A percentile compares a stretch with the other conserved stretches of the same genome.
Conservation (phyloP, 2,888 invertebrate genomes). For the Rotaria socialis region DNA sequence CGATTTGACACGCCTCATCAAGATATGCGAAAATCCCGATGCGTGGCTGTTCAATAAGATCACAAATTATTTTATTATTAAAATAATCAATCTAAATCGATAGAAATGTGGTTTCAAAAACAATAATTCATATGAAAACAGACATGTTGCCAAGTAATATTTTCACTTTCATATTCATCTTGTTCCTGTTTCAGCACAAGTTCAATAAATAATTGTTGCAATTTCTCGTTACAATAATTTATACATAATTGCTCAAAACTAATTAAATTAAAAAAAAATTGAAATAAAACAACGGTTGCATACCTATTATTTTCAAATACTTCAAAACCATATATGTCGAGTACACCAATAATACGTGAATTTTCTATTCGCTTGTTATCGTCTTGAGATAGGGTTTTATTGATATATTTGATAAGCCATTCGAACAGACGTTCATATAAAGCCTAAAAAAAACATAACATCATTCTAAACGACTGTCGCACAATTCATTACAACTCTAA, state of each 20-base stretch:
- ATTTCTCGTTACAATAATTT: slow-evolving; percentile 96
- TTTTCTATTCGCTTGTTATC: slow-evolving; percentile 67
- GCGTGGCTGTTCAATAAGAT: slow-evolving; percentile 85
- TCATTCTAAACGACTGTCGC: no score
- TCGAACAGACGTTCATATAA: slow-evolving; percentile 88
- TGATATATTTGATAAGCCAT: slow-evolving; percentile 88
- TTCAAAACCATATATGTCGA: slow-evolving; percentile 98
- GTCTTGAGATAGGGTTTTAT: slow-evolving; percentile 72
- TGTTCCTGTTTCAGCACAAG: slow-evolving; percentile 94
- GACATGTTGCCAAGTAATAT: slow-evolving; percentile 83
- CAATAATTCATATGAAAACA: neutral
- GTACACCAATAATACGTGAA: slow-evolving; percentile 75
- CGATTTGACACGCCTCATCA: slow-evolving; percentile 93
- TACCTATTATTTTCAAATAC: slow-evolving; percentile 90
- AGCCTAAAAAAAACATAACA: slow-evolving; percentile 64
- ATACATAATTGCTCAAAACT: slow-evolving; percentile 93
- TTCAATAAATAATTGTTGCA: slow-evolving; percentile 95
- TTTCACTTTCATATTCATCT: slow-evolving; percentile 89
- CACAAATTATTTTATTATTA: slow-evolving; percentile 92
- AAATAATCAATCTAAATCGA: slow-evolving; percentile 74
- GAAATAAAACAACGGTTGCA: neutral
- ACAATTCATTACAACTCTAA: no score
- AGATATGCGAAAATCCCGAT: slow-evolving; percentile 83
- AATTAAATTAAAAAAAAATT: slow-evolving; percentile 46
- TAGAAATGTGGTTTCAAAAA: neutral